Conservation (phyloP, 2,888 invertebrate genomes). For the Amorpha juglandis region DNA sequence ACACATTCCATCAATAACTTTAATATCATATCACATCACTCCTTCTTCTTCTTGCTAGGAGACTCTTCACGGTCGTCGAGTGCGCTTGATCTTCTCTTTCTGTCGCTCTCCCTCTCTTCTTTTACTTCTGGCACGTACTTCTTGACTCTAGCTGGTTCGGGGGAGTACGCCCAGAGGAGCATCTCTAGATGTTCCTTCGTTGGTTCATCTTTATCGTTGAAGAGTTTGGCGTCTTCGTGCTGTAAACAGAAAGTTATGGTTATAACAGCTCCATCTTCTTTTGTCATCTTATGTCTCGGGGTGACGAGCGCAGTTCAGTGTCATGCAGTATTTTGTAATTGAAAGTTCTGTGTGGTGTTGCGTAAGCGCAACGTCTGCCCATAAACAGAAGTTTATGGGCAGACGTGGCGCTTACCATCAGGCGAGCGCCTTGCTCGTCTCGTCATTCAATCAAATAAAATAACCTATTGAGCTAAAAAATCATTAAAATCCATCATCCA, state of each 20-base stretch:
- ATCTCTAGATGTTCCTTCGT: slow-evolving; percentile 87
- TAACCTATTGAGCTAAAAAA: too few species aligned
- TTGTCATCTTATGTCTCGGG: too few species aligned
- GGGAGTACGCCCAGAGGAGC: slow-evolving; percentile 91
- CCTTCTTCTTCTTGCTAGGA: slow-evolving; percentile 63
- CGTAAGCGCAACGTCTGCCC: too few species aligned
- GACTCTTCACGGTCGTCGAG: slow-evolving; percentile 51
- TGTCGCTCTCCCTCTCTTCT: slow-evolving; percentile 47
- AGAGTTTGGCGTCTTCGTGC: slow-evolving; percentile 85
- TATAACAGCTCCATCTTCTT: too few species aligned
- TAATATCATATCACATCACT: slow-evolving; percentile 41
- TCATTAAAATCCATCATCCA: too few species aligned
- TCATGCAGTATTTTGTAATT: too few species aligned
- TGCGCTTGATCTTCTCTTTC: slow-evolving; percentile 62
- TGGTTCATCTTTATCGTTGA: slow-evolving; percentile 87
- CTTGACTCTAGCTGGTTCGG: slow-evolving; percentile 88
- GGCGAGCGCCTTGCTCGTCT: too few species aligned
- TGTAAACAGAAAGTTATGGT: slow-evolving; percentile 61
- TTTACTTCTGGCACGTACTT: slow-evolving; percentile 68
- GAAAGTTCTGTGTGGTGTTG: too few species aligned
- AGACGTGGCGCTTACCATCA: too few species aligned
- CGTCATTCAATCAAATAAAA: too few species aligned
- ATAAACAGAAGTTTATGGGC: too few species aligned
- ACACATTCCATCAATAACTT: slow-evolving; percentile 12
- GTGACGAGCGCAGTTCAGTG: too few species aligned